Base-by-base conservation (phyloP, 2,113 vertebrate genomes). In the Leptosomus discolor region DNA sequence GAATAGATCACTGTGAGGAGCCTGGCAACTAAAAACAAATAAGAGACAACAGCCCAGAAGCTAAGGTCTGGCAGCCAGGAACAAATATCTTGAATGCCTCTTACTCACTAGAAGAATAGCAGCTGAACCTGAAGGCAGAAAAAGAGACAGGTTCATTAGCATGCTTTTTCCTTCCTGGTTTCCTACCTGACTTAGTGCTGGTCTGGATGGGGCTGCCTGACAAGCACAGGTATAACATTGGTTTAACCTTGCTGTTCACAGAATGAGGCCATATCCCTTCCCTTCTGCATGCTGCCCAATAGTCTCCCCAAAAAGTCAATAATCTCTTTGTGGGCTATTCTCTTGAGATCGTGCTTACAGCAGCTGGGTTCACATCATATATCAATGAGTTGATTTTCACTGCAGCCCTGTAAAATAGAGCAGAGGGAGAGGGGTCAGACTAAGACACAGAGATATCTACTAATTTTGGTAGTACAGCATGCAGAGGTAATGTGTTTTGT, bases 1-100 rank as follows among this genome's bases (percentile, higher is more conserved):
- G 70, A 88, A 96, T 8, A 91, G 89, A 81, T 82, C 93, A 85
- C 65, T 68, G 22, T 15, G 34, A 94, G 84, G 78, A 95, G 34
- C 93, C 61, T 92, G 76, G 94, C 60, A 96, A 94, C 93, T 82
- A 16, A 85, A 91, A 96, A 68, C 93, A 96, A 95, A 64, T 78
- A 97, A 88, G 12, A 95, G 57, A 82, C 81, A 79, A 65, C 48
- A 93, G 81, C 69, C 87, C 81, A 96, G 93, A 85, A 96, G 80
- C 80, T 46, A 87, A 84, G 60, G 60, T 87, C 83, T 92, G 73
- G 63, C 77, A 95, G 69, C 80, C 81, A 95, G 87, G 65, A 91
- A 50, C 36, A 76, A 94, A 94, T 82, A 93, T 61, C 56, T 91
- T 68, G 53, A 93, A 97, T 95, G 89, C 81, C 48, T 84, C 73